phyloP scores from a whole-genome alignment of 2,888 invertebrate species.

The Tachina lurida region DNA sequence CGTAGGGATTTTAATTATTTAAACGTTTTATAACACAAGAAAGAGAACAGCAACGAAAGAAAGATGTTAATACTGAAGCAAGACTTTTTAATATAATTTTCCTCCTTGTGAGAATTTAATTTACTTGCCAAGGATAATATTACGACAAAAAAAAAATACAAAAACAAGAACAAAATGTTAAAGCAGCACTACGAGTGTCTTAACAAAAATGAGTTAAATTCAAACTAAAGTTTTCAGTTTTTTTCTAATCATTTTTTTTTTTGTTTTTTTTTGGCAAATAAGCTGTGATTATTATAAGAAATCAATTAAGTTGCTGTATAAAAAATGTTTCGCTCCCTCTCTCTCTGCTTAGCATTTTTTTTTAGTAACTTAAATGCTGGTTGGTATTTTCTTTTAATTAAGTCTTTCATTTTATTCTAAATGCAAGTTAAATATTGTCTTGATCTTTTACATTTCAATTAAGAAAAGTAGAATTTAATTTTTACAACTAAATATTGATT shows the following conservation, averaged over 20 bases:
- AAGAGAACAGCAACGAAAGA: background rate
- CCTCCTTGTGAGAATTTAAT: constrained; percentile 48
- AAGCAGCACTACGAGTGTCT: background rate
- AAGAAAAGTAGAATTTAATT: constrained; percentile 7
- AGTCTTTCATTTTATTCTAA: constrained; percentile 54
- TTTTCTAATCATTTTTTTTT: background rate
- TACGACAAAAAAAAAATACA: constrained; percentile 15
- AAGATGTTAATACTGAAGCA: constrained; percentile 26
- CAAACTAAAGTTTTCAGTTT: constrained; percentile 5
- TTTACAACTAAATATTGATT: constrained; percentile 25
- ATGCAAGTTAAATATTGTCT: constrained; percentile 48
- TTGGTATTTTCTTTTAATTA: constrained; percentile 58
- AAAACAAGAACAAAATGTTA: background rate
- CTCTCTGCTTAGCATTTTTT: background rate
- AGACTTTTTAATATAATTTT: constrained; percentile 62
- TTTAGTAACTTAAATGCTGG: background rate
- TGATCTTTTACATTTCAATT: constrained; percentile 55
- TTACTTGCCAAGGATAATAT: constrained; percentile 59
- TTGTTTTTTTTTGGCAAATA: constrained; percentile 16
- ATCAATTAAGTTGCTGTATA: constrained; percentile 58
- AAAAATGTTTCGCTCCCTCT: background rate
- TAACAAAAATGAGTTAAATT: background rate
- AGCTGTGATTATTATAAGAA: constrained; percentile 50
- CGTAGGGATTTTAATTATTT: constrained; percentile 69
- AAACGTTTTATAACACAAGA: constrained; percentile 60